phyloP scores from a whole-genome alignment of 2,113 vertebrate genomes.

The Lasiurus cinereus region DNA sequence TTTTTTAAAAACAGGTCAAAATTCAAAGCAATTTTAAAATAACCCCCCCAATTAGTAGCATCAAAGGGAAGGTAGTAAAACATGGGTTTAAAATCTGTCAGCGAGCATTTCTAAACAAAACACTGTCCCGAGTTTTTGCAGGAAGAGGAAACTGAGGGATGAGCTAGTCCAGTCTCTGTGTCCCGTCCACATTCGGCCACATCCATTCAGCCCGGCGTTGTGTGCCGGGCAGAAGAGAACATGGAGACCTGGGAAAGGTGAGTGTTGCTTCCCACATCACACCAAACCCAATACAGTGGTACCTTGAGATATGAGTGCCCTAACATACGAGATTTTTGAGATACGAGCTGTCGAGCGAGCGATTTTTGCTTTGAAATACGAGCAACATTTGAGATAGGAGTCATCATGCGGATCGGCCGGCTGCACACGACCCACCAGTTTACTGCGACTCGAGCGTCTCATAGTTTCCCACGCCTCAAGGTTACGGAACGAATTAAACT shows the following conservation, averaged over 20 bases:
- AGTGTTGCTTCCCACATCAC: neutral
- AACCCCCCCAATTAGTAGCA: neutral
- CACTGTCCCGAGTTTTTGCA: neutral
- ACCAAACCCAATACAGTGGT: neutral
- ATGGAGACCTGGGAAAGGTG: neutral
- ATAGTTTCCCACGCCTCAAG: too few species aligned
- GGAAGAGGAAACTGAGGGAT: neutral
- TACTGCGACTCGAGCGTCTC: too few species aligned
- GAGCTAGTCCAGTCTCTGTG: neutral
- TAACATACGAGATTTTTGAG: too few species aligned
- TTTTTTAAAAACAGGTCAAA: too few species aligned
- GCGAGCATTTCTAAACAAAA: neutral
- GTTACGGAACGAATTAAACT: too few species aligned
- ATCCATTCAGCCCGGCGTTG: neutral
- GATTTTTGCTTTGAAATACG: too few species aligned
- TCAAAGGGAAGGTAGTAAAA: neutral
- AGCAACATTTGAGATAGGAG: too few species aligned
- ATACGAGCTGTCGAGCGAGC: too few species aligned
- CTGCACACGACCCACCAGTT: too few species aligned
- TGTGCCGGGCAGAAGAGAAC: neutral
- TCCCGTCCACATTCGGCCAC: neutral
- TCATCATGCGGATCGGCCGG: too few species aligned
- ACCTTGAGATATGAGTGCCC: too few species aligned
- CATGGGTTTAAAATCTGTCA: neutral
- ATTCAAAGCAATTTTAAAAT: constrained; percentile 41